phyloP scores from a whole-genome alignment of 2,797 vertebrate genomes.

The Nannoperca australis region DNA sequence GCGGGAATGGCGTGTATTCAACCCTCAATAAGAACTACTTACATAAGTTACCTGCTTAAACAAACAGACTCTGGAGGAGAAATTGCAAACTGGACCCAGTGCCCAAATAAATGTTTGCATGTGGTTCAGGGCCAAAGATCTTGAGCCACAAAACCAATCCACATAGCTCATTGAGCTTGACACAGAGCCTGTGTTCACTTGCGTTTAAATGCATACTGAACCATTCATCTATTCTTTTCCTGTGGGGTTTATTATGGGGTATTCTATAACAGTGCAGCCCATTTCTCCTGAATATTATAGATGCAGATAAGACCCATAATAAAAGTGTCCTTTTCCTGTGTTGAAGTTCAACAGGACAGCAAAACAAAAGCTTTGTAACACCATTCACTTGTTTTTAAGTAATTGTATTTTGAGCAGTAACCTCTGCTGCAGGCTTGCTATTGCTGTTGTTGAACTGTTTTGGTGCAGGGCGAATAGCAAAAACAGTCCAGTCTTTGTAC shows the following conservation, averaged over 20 bases:
- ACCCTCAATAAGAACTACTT: conserved; percentile 72
- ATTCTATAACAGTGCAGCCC: conserved; percentile 40
- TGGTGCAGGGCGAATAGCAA: conserved; percentile 33
- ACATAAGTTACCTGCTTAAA: conserved; percentile 78
- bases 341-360: conserved; percentile 17
- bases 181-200: conserved; percentile 65
- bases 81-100: conserved; percentile 65
- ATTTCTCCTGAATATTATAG: conserved; percentile 38
- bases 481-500: conserved; percentile 67
- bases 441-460: conserved; percentile 27
- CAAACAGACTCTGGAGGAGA: conserved; percentile 71
- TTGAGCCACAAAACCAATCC: conserved; percentile 72
- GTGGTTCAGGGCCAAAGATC: conserved; percentile 76
- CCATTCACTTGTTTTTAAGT: conserved; percentile 20
- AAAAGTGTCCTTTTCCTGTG: conserved; percentile 45
- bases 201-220: conserved; percentile 52
- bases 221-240: conserved; percentile 64
- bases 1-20: conserved; percentile 60
- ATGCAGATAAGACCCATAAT: conserved; percentile 42
- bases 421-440: conserved; percentile 15
- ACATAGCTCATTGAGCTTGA: conserved; percentile 48
- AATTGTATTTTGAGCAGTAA: conserved; percentile 42
- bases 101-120: conserved; percentile 85
- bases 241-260: conserved; percentile 48
- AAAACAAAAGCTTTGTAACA: conserved; percentile 24